A percentile compares a stretch with the other conserved stretches of the same genome.
Conservation (phyloP, 2,797 vertebrate species). For the Muscicapa comitata region DNA sequence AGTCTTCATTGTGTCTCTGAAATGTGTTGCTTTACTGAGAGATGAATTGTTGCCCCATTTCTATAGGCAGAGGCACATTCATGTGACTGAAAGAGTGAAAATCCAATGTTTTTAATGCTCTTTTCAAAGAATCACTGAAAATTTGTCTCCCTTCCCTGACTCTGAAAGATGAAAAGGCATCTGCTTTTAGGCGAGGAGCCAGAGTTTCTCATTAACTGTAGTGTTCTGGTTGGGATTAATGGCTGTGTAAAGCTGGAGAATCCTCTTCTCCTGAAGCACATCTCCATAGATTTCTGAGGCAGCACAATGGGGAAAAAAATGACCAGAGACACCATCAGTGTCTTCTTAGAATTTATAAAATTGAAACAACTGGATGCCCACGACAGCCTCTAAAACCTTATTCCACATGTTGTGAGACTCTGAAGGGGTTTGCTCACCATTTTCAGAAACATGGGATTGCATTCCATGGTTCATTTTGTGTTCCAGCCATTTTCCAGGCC, state of each 20-base stretch:
- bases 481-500: background rate
- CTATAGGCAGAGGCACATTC: background rate
- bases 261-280: background rate
- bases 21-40: background rate
- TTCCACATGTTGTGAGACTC: background rate
- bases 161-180: background rate
- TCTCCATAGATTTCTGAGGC: background rate
- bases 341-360: background rate
- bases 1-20: background rate
- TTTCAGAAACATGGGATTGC: background rate
- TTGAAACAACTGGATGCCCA: background rate
- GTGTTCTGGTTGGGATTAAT: background rate
- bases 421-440: background rate
- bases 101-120: background rate
- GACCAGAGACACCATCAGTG: fast-evolving
- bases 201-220: background rate
- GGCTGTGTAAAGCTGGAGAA: background rate
- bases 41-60: background rate
- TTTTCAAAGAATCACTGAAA: background rate
- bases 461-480: background rate
- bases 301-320: background rate
- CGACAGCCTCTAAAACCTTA: background rate
- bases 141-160: background rate
- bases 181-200: background rate
- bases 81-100: background rate